These are phyloP conservation scores for Eumeta japonica DNA, from an alignment of 1,140 invertebrate genomes.

Conservation along the genomic window DNA sequence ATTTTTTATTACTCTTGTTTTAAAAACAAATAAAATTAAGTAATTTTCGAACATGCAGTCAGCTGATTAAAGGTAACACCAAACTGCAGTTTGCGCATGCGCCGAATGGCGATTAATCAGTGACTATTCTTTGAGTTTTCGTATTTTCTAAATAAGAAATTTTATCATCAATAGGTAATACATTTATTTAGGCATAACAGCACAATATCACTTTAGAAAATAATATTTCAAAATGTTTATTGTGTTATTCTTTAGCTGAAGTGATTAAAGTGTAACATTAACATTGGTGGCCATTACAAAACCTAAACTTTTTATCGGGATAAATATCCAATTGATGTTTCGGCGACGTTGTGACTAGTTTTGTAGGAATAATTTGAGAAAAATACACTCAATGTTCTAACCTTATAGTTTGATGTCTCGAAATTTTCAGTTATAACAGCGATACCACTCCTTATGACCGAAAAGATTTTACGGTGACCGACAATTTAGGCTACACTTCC, in stretches of 20 bases:
- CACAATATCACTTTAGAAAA: not conserved
- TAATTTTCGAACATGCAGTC: no score
- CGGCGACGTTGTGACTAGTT: conserved; percentile 50
- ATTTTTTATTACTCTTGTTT: no score
- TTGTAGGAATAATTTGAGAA: no score
- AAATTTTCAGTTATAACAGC: no score
- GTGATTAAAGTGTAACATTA: conserved; percentile 48
- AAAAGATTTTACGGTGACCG: no score
- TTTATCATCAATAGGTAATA: conserved; percentile 48
- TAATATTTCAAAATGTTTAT: conserved; percentile 23
- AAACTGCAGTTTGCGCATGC: conserved; percentile 58
- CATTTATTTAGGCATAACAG: conserved; percentile 42
- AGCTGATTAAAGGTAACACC: no score
- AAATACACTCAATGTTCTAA: no score
- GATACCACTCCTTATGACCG: no score
- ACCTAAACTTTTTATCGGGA: conserved; percentile 56
- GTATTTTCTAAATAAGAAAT: conserved; percentile 54
- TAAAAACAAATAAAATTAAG: no score
- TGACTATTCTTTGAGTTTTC: conserved; percentile 53
- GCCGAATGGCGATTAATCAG: conserved; percentile 55
- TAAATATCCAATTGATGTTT: conserved; percentile 58
- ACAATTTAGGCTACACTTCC: no score
- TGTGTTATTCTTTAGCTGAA: not conserved
- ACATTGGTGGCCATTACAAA: conserved; percentile 57
- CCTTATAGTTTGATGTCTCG: no score